Evolutionary conservation across 1,140 invertebrate genomes (phyloP).

Genomic region (Zophobas morio): DNA sequence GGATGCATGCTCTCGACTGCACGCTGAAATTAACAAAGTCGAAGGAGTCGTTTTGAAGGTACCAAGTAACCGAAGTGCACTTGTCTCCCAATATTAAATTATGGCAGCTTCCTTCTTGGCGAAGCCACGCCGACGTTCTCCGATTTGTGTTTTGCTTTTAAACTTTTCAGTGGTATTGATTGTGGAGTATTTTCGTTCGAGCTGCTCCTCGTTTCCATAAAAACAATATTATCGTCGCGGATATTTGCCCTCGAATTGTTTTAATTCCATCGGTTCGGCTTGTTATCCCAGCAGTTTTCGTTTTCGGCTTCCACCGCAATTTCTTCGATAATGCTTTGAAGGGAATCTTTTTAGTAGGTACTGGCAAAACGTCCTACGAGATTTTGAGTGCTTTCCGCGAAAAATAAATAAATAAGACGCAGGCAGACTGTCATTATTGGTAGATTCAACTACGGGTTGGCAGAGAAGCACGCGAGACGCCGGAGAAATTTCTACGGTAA

Average conservation of each 20-base stretch:
- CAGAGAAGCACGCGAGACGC: too few relatives aligned
- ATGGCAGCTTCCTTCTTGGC: slow-evolving; percentile 5
- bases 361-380: too few relatives aligned
- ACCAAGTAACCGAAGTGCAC: neutral
- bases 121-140: slow-evolving; percentile 10
- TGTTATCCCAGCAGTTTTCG: slow-evolving; percentile 10
- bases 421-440: too few relatives aligned
- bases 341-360: too few relatives aligned
- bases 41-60: neutral
- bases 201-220: slow-evolving; percentile 23
- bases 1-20: neutral
- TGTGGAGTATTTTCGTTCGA: slow-evolving; percentile 29
- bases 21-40: slow-evolving; percentile 17
- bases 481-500: too few relatives aligned
- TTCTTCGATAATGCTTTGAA: too few relatives aligned
- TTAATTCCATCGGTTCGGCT: slow-evolving; percentile 15
- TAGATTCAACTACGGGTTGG: too few relatives aligned
- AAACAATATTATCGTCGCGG: slow-evolving; percentile 20
- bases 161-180: slow-evolving; percentile 34
- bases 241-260: slow-evolving; percentile 16
- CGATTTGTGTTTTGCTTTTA: slow-evolving; percentile 41
- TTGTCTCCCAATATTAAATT: slow-evolving; percentile 22
- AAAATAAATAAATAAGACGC: too few relatives aligned
- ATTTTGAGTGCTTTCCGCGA: too few relatives aligned
- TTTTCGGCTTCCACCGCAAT: too few relatives aligned